Evolutionary conservation across 2,888 invertebrate genomes (phyloP).

Genomic region (Chorisops tibialis): DNA sequence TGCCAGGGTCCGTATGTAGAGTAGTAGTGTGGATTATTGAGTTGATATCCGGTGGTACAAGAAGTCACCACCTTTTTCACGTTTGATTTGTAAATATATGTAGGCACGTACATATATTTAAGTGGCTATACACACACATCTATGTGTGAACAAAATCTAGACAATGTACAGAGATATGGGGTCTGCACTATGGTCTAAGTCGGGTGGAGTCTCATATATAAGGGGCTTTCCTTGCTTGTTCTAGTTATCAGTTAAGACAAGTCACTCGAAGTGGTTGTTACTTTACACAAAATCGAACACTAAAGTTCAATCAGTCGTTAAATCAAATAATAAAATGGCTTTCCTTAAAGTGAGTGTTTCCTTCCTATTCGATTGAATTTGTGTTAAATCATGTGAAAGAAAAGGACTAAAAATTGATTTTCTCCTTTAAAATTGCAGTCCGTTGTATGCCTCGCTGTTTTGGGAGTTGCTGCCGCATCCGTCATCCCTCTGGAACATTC

Average conservation of each 20-base stretch:
- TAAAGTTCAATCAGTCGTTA: constrained; percentile 33
- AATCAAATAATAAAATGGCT: constrained; percentile 45
- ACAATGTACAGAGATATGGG: constrained; percentile 24
- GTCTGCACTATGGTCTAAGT: constrained; percentile 30
- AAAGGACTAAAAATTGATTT: constrained; percentile 15
- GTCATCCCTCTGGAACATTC: constrained; percentile 44
- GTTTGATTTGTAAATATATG: constrained; percentile 3
- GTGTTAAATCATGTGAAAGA: neutral
- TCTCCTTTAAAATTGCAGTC: constrained; percentile 42
- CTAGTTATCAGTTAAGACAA: constrained; percentile 53
- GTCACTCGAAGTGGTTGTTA: constrained; percentile 45
- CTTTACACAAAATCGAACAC: constrained; percentile 27
- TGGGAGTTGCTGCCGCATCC: constrained; percentile 51
- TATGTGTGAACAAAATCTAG: constrained; percentile 13
- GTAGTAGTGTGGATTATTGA: neutral
- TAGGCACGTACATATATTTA: neutral
- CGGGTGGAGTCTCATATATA: constrained; percentile 53
- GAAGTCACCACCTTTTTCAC: constrained; percentile 2
- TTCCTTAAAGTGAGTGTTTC: constrained; percentile 52
- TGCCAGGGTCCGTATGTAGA: constrained; percentile 8
- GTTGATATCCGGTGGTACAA: constrained; percentile 25
- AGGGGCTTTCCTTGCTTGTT: constrained; percentile 52
- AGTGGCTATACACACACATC: too few species aligned
- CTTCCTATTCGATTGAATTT: neutral
- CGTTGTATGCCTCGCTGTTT: constrained; percentile 49